Base-by-base conservation (phyloP, 92 coral and sea anemone species). In the Palythoa heliodiscus region DNA sequence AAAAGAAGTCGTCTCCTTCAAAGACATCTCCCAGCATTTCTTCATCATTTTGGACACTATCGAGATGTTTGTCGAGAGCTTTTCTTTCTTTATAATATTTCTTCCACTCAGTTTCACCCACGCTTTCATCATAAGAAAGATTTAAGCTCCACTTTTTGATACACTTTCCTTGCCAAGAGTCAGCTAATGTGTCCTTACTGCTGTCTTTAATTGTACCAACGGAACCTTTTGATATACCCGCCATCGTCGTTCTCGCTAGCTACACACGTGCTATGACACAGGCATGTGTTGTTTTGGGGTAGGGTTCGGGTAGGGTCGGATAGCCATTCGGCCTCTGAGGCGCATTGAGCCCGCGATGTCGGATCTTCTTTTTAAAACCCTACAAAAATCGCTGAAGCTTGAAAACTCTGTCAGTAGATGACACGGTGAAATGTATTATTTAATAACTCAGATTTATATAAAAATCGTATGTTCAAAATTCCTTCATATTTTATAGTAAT, bases 71-170 rank as follows among this genome's bases (percentile, higher is more conserved):
- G 8, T 70, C 74, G 11, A 70, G 19, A 12, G 29, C 50, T 8
- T 35, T 70, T 10, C 74, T 38, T 37, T 70, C 74, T 19, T 2
- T 43, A 70, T 70, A 70, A 43, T 35, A 70, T 70, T 70, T 70
- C 50, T 70, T 70, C 50, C 74, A 70, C 74, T 35, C 43, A 25
- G 74, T 35, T 70, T 70, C 74, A 70, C n/a, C 38, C 47, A 40
- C 38, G 7, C 38, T 17, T 2, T 70, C 35, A 70, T 70, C 48
- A 25, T 8, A 25, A 70, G 52, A 16, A 70, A 70, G 74, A 2
- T 70, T 70, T 70, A 70, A 25, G 7, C 8, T 70, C 74, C 74
- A 70, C 38, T 15, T 70, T 50, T 70, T 70, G 43, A 25, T 17
- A 19, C 74, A 70, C 2, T 70, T 70, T 13, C 10, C 15, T 70